phyloP scores from a whole-genome alignment of 2,888 invertebrate species.

The Cataglyphis rosenhaueri region DNA sequence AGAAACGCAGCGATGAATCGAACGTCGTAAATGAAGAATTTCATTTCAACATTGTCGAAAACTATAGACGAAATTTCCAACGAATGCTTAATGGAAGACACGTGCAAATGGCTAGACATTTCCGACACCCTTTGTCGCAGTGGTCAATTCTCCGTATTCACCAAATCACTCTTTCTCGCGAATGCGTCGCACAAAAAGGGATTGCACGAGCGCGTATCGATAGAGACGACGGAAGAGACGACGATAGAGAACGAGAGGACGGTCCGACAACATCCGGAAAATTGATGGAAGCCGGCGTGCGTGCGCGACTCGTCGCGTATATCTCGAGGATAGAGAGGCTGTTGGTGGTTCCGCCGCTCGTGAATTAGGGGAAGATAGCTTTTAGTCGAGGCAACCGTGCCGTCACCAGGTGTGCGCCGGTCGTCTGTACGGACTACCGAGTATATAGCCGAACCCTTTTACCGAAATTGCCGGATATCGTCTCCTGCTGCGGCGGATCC shows the following conservation, averaged over 20 bases:
- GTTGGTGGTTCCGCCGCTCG: constrained; percentile 62
- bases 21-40: background rate
- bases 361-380: constrained; percentile 82
- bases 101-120: background rate
- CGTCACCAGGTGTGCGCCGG: constrained; percentile 81
- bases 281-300: constrained; percentile 68
- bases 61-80: background rate
- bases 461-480: constrained; percentile 83
- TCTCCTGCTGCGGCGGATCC: constrained; percentile 68
- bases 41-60: background rate
- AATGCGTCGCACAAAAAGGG: constrained; percentile 2
- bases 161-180: constrained; percentile 16
- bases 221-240: constrained; percentile 29
- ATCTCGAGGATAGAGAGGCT: constrained; percentile 43
- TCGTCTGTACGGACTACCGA: constrained; percentile 62
- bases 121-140: background rate
- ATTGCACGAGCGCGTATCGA: constrained; percentile 5
- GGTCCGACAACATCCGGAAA: constrained; percentile 57
- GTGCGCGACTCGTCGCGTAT: constrained; percentile 60
- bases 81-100: background rate
- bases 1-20: too few relatives aligned
- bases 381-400: constrained; percentile 77
- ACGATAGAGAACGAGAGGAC: constrained; percentile 35
- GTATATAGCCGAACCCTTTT: constrained; percentile 83
- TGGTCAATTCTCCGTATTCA: background rate